A percentile compares a stretch with the other conserved stretches of the same genome.
These are phyloP conservation scores for Mamestra brassicae DNA, from an alignment of 2,888 invertebrate species.

Conservation along the genomic window DNA sequence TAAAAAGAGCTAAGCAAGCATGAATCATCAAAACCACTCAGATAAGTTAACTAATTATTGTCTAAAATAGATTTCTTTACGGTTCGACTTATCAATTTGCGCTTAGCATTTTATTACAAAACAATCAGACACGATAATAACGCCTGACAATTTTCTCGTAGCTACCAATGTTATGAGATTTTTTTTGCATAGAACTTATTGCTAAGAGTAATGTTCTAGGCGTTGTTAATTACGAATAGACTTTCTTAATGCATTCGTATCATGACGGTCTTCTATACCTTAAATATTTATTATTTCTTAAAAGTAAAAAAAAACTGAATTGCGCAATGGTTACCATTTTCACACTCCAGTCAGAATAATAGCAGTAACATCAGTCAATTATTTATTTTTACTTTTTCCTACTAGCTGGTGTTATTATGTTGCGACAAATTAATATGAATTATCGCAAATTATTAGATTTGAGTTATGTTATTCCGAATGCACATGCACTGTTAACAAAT, in stretches of 20 bases:
- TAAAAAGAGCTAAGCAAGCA: background rate
- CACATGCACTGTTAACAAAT: background rate
- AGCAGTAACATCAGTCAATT: constrained; percentile 5
- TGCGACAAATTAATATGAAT: constrained; percentile 17
- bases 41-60: constrained; percentile 4
- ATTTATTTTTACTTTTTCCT: constrained; percentile 25
- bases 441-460: constrained; percentile 5
- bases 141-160: constrained; percentile 42
- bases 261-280: background rate
- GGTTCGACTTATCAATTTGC: background rate
- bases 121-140: background rate
- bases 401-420: constrained; percentile 9
- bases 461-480: constrained; percentile 17
- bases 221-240: background rate
- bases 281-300: background rate
- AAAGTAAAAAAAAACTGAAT: background rate
- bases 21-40: background rate
- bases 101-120: background rate
- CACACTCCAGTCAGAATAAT: constrained; percentile 10
- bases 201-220: constrained; percentile 23
- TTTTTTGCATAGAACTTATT: background rate
- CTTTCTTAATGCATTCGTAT: too few relatives aligned
- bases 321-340: background rate
- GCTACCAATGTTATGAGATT: constrained; percentile 2
- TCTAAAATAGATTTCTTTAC: constrained; percentile 8